Evolutionary conservation across 1,140 invertebrate species (phyloP).

Genomic region (Bombus waltoni): DNA sequence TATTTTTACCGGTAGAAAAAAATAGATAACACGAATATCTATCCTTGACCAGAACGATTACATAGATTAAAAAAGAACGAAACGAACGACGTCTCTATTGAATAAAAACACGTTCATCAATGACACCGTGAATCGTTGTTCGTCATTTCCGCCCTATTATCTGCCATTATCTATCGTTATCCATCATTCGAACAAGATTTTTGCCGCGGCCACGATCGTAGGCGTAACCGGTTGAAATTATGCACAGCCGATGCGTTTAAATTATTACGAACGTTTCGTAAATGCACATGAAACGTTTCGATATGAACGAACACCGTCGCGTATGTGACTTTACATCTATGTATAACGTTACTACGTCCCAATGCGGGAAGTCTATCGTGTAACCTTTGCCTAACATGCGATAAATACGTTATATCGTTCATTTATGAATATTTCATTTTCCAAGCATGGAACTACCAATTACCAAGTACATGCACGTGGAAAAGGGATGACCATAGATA

Average conservation of each 20-base stretch:
- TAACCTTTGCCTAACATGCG: slow-evolving; percentile 24
- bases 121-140: background rate
- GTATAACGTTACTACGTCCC: slow-evolving; percentile 11
- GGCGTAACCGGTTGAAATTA: slow-evolving; percentile 6
- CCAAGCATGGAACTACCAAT: background rate
- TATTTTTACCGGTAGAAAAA: slow-evolving; percentile 4
- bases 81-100: background rate
- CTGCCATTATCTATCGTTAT: background rate
- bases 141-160: slow-evolving; percentile 6
- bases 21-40: slow-evolving; percentile 1
- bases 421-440: slow-evolving; percentile 42
- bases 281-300: background rate
- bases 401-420: slow-evolving; percentile 22
- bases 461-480: background rate
- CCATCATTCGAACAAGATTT: slow-evolving; percentile 19
- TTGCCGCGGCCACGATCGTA: background rate
- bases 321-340: slow-evolving; percentile 1
- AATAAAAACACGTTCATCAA: background rate
- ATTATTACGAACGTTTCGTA: slow-evolving; percentile 25
- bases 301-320: background rate
- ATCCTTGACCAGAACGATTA: background rate
- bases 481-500: background rate
- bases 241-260: slow-evolving; percentile 3
- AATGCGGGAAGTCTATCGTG: slow-evolving; percentile 10
- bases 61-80: background rate